Conservation (phyloP, 2,113 vertebrate species). For the Syngnathoides biaculeatus region DNA sequence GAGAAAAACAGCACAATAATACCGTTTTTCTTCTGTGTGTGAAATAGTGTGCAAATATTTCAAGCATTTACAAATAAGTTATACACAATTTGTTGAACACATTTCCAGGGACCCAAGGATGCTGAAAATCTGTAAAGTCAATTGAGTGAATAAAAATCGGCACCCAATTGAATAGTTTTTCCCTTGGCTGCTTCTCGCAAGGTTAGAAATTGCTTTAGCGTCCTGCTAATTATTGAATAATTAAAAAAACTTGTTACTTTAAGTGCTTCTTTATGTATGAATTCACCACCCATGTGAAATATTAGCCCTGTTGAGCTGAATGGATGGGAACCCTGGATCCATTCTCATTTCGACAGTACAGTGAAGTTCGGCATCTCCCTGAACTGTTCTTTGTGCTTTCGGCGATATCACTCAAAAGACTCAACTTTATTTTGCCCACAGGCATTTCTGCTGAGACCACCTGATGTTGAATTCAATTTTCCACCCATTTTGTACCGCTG, state of each 20-base stretch:
- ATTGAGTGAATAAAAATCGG: neutral
- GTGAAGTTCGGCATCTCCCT: slow-evolving; percentile 5
- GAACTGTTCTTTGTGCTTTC: slow-evolving; percentile 1
- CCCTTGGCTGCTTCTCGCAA: neutral
- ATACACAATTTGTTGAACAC: too few species aligned
- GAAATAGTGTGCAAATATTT: too few species aligned
- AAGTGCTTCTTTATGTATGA: slow-evolving; percentile 6
- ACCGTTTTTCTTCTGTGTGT: too few species aligned
- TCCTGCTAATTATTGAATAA: neutral
- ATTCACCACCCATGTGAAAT: slow-evolving; percentile 28
- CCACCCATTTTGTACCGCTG: slow-evolving; percentile 37
- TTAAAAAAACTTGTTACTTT: neutral
- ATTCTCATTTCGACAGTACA: slow-evolving; percentile 23
- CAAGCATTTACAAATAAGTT: too few species aligned
- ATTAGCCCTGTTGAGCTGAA: slow-evolving; percentile 44
- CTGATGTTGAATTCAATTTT: slow-evolving; percentile 61
- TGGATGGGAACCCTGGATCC: slow-evolving; percentile 39
- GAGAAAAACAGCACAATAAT: too few species aligned
- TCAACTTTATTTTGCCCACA: slow-evolving; percentile 39
- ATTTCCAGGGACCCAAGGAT: too few species aligned
- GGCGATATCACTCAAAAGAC: slow-evolving; percentile 18
- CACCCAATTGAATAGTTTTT: neutral
- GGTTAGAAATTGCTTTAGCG: neutral
- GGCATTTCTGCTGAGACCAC: slow-evolving; percentile 50
- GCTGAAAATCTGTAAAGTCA: too few species aligned